These are phyloP conservation scores for Cavia aperea DNA, from an alignment of 2,113 vertebrate species.

Conservation along the genomic window DNA sequence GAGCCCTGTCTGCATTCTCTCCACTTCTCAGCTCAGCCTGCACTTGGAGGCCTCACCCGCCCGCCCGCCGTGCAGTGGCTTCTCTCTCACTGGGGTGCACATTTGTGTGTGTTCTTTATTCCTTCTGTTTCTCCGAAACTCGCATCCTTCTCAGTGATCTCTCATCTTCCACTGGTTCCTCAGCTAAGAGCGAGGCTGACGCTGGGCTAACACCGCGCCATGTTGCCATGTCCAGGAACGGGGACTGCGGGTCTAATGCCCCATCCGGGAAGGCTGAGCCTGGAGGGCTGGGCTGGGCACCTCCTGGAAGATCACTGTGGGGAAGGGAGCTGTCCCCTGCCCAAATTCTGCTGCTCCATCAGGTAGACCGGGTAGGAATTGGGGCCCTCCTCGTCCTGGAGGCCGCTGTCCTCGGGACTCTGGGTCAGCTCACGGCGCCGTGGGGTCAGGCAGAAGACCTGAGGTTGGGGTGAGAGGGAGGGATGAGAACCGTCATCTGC, in stretches of 20 bases:
- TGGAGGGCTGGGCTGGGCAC: neutral
- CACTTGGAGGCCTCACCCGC: neutral
- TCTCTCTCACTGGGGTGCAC: neutral
- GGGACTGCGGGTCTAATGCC: neutral
- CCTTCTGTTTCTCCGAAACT: neutral
- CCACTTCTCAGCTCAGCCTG: neutral
- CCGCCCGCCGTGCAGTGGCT: neutral
- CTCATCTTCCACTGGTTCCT: neutral
- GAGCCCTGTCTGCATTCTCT: neutral
- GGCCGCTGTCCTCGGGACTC: neutral
- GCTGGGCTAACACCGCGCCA: neutral
- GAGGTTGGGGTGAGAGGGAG: neutral
- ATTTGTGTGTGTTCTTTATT: neutral
- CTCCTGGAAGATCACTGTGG: neutral
- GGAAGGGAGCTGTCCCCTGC: conserved; percentile 12
- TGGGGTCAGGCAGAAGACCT: conserved; percentile 2
- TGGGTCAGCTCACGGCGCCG: neutral
- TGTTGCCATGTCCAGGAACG: neutral
- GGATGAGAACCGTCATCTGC: neutral
- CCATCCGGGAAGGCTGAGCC: neutral
- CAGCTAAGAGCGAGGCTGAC: neutral
- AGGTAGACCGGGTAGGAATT: conserved; percentile 66
- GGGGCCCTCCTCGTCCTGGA: neutral
- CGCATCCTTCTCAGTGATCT: neutral
- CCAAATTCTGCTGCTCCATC: conserved; percentile 65